Conservation (phyloP, 2,888 invertebrate genomes). For the Miltochrista miniata region DNA sequence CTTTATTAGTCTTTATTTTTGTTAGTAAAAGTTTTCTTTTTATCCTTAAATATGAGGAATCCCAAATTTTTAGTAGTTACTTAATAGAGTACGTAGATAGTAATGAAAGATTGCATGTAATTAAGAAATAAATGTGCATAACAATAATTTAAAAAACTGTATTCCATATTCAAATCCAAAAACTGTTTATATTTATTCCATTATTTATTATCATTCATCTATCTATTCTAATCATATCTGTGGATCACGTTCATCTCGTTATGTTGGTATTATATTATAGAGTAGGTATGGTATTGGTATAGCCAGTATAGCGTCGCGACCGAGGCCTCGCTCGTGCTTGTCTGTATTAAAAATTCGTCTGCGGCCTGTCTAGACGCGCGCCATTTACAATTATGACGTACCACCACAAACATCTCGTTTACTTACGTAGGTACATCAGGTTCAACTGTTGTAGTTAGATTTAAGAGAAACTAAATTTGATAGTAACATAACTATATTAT, state of each 20-base stretch:
- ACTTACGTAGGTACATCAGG: constrained; percentile 30
- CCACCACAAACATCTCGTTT: constrained; percentile 54
- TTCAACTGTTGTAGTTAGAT: constrained; percentile 24
- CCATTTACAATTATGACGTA: constrained; percentile 62
- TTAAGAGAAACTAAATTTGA: neutral
- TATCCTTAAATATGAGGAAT: no score
- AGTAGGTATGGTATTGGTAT: constrained; percentile 28
- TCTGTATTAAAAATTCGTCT: constrained; percentile 74
- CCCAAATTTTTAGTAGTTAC: no score
- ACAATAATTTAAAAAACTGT: no score
- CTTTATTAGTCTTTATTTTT: no score
- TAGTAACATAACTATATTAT: no score
- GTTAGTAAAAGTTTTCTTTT: no score
- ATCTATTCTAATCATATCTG: neutral
- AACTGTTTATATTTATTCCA: no score
- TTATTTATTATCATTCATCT: no score
- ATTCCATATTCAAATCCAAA: no score
- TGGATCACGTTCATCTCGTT: neutral
- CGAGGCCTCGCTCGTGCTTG: constrained; percentile 35
- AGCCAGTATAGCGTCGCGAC: constrained; percentile 4
- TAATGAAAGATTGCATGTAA: no score
- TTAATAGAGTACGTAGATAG: no score
- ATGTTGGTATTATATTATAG: constrained; percentile 19
- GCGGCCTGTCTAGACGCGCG: constrained; percentile 72
- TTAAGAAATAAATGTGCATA: no score